phyloP scores from a whole-genome alignment of 2,113 vertebrate genomes.

The Perca schrenkii region DNA sequence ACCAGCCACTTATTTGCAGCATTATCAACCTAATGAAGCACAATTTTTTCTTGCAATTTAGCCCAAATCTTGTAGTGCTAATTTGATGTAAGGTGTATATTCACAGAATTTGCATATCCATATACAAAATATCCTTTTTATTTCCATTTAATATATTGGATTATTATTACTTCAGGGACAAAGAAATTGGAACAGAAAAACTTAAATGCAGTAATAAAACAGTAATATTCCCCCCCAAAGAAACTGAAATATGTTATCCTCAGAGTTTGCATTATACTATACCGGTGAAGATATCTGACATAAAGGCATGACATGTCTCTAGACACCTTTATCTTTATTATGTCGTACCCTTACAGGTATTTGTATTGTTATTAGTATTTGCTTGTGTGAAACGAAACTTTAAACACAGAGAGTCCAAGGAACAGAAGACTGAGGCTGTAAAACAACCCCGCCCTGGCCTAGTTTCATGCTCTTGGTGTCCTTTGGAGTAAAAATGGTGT shows the following conservation, averaged over 20 bases:
- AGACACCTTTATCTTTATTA: background rate
- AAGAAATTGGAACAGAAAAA: background rate
- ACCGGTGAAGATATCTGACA: background rate
- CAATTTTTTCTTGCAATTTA: background rate
- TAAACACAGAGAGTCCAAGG: background rate
- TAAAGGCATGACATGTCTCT: background rate
- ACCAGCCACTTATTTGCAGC: background rate
- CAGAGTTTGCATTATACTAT: background rate
- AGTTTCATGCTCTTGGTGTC: conserved; percentile 38
- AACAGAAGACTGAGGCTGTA: conserved; percentile 5
- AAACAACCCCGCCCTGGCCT: conserved; percentile 44
- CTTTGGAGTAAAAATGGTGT: conserved; percentile 18
- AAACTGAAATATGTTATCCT: background rate
- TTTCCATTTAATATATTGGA: background rate
- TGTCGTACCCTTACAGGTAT: background rate
- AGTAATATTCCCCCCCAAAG: no score
- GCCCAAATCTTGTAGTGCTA: no score
- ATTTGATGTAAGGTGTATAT: background rate
- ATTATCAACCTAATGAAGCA: background rate
- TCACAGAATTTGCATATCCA: no score
- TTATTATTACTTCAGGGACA: background rate
- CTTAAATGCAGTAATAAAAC: background rate
- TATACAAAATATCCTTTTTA: no score
- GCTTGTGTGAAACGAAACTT: conserved; percentile 31
- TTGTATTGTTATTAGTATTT: conserved; percentile 11